Evolutionary conservation across 1,140 invertebrate genomes (phyloP), one percentile per base, ranked within the genome.

Genomic region (Achroia grisella): DNA sequence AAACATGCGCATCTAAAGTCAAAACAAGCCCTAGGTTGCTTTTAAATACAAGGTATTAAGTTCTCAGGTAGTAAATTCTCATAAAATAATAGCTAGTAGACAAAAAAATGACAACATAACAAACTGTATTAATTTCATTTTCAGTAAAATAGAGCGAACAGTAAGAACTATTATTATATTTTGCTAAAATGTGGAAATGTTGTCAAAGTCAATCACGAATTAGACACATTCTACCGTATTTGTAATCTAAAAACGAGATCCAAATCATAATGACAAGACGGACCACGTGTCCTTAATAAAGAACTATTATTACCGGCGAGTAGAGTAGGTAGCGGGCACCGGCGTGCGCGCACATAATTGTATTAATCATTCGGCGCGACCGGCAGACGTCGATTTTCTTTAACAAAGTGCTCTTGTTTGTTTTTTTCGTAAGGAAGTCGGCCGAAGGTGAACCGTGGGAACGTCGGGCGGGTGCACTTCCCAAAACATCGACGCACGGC

Each of bases 391-490:
- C 75, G 81, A 85, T 82, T 82, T 82, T 79, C 78, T 82, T 79
- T 68, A 82, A 79, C 78, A 80, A 72, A 78, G 74, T 77, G 71
- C 68, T 82, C 71, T 79, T 82, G 75, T 79, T 85, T 85, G 71
- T 85, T 84, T 82, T 83, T 85, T 85, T 85, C 81, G 71, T 85
- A 82, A 82, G 78, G 81, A 82, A 84, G 77, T 81, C 74, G 66
- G 62, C 62, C 71, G 69, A 79, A 84, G 77, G 78, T 80, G 75
- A 77, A 85, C 81, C 81, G 81, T 85, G 81, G 81, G 81, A 85
- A 85, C 78, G 78, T 30, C 74, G 69, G 73, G 75, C 81, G 78
- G 78, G 78, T 85, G 81, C 81, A 85, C 78, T 85, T 85, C 80
- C 80, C 80, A 84, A 84, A 84, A 84, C 80, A 84, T 84, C 80